Base-by-base conservation (phyloP, 2,888 invertebrate genomes). In the Furcula furcula region DNA sequence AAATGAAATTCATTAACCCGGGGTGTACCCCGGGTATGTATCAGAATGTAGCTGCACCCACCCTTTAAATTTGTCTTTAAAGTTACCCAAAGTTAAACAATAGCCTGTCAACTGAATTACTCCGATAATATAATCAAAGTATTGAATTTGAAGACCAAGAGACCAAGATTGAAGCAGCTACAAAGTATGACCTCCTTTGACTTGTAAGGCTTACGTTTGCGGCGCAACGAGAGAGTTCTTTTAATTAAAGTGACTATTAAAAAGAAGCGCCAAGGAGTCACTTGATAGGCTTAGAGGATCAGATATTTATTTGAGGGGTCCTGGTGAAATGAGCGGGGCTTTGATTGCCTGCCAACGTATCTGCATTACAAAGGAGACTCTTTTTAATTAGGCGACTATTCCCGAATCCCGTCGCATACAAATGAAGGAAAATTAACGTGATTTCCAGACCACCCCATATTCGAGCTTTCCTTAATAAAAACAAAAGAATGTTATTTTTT, bases 321-420 rank as follows among this genome's bases (percentile, higher is more conserved):
- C 52, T 47, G 55, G 39, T 54, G 49, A 51, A 68, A 66, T 67
- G 65, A 58, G 61, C 54, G 35, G 39, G 46, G 58, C 60, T 67
- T 57, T 74, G 76, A 76, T 76, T 76, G 74, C 46, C 56, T 55
- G 39, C 54, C 60, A 53, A 67, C 64, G 63, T 62, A 81, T 81
- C 79, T 78, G 75, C 80, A 81, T 81, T 47, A 77, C 77, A 81
- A 81, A 81, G 80, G 70, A 55, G 52, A 71, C 70, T 79, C 76
- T 78, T 81, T 79, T 81, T 79, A 81, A 81, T 81, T 78, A 80
- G 72, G 67, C 65, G 76, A 74, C 78, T 76, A 76, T 77, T 77
- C 62, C 58, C 56, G 63, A n/a, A 62, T 69, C 67, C 62, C 56
- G 55, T 65, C 59, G 78, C 77, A 80, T 79, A 76, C 70, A 75